Evolutionary conservation across 2,888 invertebrate species (phyloP).

Genomic region (Arrhopalites spinosus): DNA sequence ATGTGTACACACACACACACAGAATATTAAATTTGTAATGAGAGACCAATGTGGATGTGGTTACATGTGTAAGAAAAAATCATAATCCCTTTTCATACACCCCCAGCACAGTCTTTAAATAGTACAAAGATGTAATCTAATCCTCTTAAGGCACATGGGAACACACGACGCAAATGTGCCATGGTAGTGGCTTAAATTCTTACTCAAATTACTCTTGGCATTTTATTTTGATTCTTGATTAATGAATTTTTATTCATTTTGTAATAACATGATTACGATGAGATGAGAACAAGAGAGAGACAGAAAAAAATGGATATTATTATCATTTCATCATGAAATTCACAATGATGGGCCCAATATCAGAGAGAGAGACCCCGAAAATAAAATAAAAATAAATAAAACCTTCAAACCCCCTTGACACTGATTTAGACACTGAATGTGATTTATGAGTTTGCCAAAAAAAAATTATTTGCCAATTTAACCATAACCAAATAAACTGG

Average conservation of each 20-base stretch:
- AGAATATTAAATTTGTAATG: too few species aligned
- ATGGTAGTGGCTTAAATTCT: conserved; percentile 6
- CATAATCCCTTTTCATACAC: background rate
- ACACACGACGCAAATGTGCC: too few species aligned
- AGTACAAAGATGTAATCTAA: conserved; percentile 18
- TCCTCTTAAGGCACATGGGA: conserved; percentile 4
- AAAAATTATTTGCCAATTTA: background rate
- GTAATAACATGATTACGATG: conserved; percentile 4
- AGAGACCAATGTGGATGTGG: background rate
- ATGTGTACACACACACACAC: conserved; percentile 5
- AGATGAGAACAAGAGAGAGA: background rate
- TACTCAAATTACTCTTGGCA: conserved; percentile 18
- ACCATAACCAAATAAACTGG: background rate
- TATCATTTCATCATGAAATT: background rate
- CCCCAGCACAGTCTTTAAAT: background rate
- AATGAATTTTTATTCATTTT: conserved; percentile 32
- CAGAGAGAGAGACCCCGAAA: background rate
- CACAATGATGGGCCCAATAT: background rate
- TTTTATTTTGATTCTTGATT: conserved; percentile 13
- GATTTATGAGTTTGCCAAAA: conserved; percentile 4
- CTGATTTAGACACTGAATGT: background rate
- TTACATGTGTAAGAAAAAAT: too few species aligned
- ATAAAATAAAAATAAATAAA: background rate
- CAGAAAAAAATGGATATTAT: too few species aligned
- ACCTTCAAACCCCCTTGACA: background rate